A percentile compares a stretch with the other conserved stretches of the same genome.
Conservation (phyloP, 2,113 vertebrate species). For the Rhea pennata region DNA sequence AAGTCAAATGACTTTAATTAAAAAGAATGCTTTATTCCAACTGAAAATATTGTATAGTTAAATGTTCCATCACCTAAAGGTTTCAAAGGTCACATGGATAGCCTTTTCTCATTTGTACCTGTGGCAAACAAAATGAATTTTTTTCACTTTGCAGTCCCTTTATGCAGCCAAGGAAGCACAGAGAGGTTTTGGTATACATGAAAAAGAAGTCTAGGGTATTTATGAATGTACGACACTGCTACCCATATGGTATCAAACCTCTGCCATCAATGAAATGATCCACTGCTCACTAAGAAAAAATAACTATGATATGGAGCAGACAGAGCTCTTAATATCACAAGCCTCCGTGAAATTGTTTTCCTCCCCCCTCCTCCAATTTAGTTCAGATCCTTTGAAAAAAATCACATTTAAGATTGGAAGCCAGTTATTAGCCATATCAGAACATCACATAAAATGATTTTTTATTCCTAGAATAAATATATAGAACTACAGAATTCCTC, state of each 20-base stretch:
- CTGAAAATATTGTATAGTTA: neutral
- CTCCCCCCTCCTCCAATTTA: neutral
- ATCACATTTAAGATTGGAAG: neutral
- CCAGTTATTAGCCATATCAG: neutral
- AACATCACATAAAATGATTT: neutral
- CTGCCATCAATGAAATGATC: neutral
- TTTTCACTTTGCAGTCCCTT: neutral
- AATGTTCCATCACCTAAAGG: neutral
- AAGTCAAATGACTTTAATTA: neutral
- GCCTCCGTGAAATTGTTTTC: neutral
- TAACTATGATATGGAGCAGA: neutral
- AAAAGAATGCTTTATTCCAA: neutral
- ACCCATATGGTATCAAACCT: neutral
- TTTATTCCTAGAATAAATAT: neutral
- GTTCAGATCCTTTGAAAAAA: neutral
- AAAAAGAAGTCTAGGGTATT: neutral
- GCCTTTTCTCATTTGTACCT: neutral
- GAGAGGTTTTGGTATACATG: neutral
- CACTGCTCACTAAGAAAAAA: neutral
- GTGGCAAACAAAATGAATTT: neutral
- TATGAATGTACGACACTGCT: neutral
- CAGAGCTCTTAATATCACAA: neutral
- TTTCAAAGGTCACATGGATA: neutral
- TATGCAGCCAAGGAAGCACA: neutral
- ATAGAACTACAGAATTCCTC: neutral